Evolutionary conservation across 1,140 invertebrate species (phyloP), one percentile per base, ranked within the genome.

Genomic region (Magallana angulata): DNA sequence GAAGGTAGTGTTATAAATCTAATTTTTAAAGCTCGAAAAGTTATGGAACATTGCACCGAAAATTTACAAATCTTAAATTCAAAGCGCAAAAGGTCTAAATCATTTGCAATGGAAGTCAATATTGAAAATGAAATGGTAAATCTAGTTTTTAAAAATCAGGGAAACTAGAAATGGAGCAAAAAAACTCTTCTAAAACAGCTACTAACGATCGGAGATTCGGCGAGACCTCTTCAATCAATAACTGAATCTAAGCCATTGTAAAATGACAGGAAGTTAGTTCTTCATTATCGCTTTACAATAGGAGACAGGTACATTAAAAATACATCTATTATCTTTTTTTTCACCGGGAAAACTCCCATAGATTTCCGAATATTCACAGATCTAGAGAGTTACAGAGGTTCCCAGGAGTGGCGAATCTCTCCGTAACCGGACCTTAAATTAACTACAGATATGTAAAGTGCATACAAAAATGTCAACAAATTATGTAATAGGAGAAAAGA

Each of bases 261-360:
- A 76, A 30, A 76, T 30, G 68, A 76, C 68, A 76, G 68, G 68
- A 76, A 76, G 36, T 36, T 30, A 76, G 68, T 30, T 36, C 36
- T 36, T 76, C 68, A 30, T 36, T 76, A 76, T 76, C 68, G 24
- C 24, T 76, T 76, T 30, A 76, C 68, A 76, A 30, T 36, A 76
- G 24, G 14, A 12, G 68, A 76, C 68, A 76, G 68, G 68, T 76
- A 76, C 68, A 76, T 76, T 24, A 76, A 76, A 76, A 76, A 76
- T 30, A 76, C 68, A 76, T 76, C 68, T 76, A 76, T 30, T 76
- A 30, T 30, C 68, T 11, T 30, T 24, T 24, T 76, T 30, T 76
- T 11, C 24, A 48, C 36, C 36, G 18, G 5, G 11, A 30, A 12
- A 24, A 9, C 5, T 24, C 24, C 68, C 36, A 11, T 30, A 3